Base-by-base conservation (phyloP, 2,113 vertebrate genomes). In the Saguinus imperator region DNA sequence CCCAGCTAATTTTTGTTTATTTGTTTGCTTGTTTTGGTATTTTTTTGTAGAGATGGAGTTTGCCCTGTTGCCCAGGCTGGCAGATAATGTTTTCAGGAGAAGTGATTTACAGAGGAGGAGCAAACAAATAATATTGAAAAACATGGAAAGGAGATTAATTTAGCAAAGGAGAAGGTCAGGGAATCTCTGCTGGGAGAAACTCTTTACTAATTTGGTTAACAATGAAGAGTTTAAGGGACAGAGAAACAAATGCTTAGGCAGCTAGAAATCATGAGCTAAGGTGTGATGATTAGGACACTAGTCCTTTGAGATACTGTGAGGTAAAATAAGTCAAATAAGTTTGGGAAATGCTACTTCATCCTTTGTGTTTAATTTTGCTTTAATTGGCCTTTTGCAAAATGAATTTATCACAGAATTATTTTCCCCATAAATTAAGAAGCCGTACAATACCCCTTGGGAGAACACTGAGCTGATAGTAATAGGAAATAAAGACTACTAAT, bases 341-440 rank as follows among this genome's bases (percentile, higher is more conserved):
- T 76, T 89, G 80, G 70, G 68, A 96, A 94, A 97, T 96, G 50
- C 50, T 64, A 32, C 87, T 94, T 45, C 37, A 81, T 94, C 81
- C 70, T 94, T 95, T 92, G 81, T 93, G 91, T 93, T 95, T 96
- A 92, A 94, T 95, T 98, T 96, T 81, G 25, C 66, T 92, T 94
- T 97, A 97, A 92, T 81, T 97, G 94, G 89, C 90, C 88, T 95
- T 94, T 85, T 12, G 93, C 76, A 84, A 95, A 96, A 87, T 94
- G 84, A 96, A 89, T 87, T 96, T 87, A 90, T 96, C 57, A 92
- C 68, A 84, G 94, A 94, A 96, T 94, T 96, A 94, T 96, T 97
- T 97, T 96, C 27, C 32, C 48, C 75, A 72, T 94, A 96, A 95
- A 84, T 97, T 97, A 90, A 95, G 77, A 97, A 94, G 43, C 45